Conservation (phyloP, 1,140 invertebrate species). For the Sarcophaga peregrina region DNA sequence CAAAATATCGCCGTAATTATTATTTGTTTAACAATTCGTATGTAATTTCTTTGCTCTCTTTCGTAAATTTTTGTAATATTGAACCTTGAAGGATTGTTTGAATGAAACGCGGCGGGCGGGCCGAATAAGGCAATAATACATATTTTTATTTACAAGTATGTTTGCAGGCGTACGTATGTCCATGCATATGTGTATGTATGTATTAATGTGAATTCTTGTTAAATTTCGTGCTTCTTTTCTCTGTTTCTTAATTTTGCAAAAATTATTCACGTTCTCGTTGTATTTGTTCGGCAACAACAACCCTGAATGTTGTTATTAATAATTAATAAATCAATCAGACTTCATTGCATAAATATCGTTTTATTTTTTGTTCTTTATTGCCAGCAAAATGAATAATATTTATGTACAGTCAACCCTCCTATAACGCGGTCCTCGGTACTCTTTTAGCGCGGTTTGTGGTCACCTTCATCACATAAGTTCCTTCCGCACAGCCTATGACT, state of each 20-base stretch:
- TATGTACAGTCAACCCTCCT: too few relatives aligned
- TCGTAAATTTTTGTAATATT: too few relatives aligned
- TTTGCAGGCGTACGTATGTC: neutral
- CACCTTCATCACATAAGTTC: too few relatives aligned
- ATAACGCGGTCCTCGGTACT: too few relatives aligned
- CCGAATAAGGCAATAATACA: too few relatives aligned
- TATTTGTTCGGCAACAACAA: constrained; percentile 30
- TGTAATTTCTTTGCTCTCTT: neutral
- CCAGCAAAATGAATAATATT: neutral
- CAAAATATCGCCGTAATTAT: constrained; percentile 40
- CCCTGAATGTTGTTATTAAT: constrained; percentile 35
- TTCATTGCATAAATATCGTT: constrained; percentile 21
- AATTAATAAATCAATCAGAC: constrained; percentile 42
- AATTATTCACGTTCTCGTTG: constrained; percentile 3
- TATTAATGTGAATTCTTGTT: neutral
- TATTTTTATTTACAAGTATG: too few relatives aligned
- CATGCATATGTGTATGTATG: neutral
- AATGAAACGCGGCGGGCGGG: neutral
- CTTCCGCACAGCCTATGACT: too few relatives aligned
- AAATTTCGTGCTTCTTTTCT: neutral
- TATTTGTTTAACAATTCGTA: constrained; percentile 41
- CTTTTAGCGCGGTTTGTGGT: too few relatives aligned
- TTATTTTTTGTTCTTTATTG: neutral
- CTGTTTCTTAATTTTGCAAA: neutral
- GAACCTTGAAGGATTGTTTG: neutral